Conservation (phyloP, 1,140 invertebrate species). For the Drosophila littoralis region DNA sequence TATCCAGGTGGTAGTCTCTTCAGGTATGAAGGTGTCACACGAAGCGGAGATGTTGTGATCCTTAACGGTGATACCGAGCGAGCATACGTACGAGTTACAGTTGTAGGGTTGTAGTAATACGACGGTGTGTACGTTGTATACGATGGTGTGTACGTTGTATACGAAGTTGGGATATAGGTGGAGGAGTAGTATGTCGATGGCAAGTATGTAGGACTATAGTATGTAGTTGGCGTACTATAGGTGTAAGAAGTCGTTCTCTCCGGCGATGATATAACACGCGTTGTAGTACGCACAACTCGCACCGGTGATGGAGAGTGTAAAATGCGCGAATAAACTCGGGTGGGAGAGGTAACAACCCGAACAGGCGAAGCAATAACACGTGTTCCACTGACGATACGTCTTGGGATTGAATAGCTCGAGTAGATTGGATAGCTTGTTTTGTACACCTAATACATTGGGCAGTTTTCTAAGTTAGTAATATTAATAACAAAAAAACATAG, state of each 20-base stretch:
- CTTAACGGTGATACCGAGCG: slow-evolving; percentile 86
- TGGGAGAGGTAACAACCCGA: slow-evolving; percentile 83
- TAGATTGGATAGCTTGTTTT: slow-evolving; percentile 83
- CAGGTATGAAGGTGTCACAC: slow-evolving; percentile 89
- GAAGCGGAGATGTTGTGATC: slow-evolving; percentile 85
- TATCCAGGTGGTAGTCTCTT: slow-evolving; percentile 87
- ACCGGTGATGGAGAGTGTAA: slow-evolving; percentile 85
- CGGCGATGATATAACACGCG: slow-evolving; percentile 86
- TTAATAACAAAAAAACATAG: slow-evolving; percentile 1
- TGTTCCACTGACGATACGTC: slow-evolving; percentile 83
- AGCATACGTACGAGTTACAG: slow-evolving; percentile 72
- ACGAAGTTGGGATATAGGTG: slow-evolving; percentile 71
- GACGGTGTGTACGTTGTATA: slow-evolving; percentile 80
- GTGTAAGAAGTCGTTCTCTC: slow-evolving; percentile 71
- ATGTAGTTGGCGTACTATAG: slow-evolving; percentile 68
- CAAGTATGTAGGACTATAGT: slow-evolving; percentile 69
- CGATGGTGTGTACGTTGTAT: slow-evolving; percentile 77
- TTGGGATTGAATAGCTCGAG: slow-evolving; percentile 85
- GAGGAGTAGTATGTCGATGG: slow-evolving; percentile 86
- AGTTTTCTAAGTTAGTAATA: slow-evolving; percentile 38
- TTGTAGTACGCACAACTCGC: slow-evolving; percentile 86
- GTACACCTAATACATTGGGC: slow-evolving; percentile 70
- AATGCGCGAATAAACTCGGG: slow-evolving; percentile 73
- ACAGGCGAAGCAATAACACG: slow-evolving; percentile 79
- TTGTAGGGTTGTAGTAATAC: slow-evolving; percentile 76